phyloP scores from a whole-genome alignment of 2,113 vertebrate genomes.

The Syngnathoides biaculeatus region DNA sequence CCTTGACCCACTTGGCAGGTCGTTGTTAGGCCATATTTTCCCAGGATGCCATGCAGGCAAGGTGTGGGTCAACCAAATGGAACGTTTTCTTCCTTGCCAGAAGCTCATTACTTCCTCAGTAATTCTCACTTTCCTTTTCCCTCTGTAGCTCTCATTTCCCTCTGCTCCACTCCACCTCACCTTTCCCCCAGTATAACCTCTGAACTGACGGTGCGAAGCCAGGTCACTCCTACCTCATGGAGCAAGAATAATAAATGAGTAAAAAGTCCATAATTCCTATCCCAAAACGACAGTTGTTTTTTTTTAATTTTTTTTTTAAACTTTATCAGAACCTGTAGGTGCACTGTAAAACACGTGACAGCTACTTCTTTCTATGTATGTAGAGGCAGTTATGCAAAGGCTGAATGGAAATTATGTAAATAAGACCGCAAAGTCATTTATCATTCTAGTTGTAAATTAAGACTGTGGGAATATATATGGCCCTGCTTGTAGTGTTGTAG shows the following conservation, averaged over 20 bases:
- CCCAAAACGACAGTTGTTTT: constrained; percentile 33
- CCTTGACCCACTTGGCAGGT: constrained; percentile 39
- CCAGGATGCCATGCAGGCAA: constrained; percentile 35
- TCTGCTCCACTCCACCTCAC: not conserved
- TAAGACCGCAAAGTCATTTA: constrained; percentile 10
- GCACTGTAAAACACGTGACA: constrained; percentile 18
- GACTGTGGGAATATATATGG: not conserved
- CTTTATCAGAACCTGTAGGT: too few relatives aligned
- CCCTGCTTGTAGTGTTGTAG: not conserved
- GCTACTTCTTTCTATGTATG: not conserved
- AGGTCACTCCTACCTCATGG: constrained; percentile 24
- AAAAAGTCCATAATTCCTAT: constrained; percentile 21
- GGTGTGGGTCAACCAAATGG: constrained; percentile 30
- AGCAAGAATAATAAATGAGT: not conserved
- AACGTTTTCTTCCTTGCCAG: constrained; percentile 35
- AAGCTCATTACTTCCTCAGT: constrained; percentile 49
- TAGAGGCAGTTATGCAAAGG: not conserved
- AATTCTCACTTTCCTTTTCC: constrained; percentile 38
- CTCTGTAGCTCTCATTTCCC: constrained; percentile 39
- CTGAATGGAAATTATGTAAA: constrained; percentile 10
- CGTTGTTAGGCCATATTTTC: constrained; percentile 41
- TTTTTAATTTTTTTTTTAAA: too few relatives aligned
- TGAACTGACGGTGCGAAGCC: constrained; percentile 18
- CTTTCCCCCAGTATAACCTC: not conserved
- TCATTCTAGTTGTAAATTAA: constrained; percentile 3